Evolutionary conservation across 2,797 vertebrate species (phyloP).

Genomic region (Notolepis coatsorum): DNA sequence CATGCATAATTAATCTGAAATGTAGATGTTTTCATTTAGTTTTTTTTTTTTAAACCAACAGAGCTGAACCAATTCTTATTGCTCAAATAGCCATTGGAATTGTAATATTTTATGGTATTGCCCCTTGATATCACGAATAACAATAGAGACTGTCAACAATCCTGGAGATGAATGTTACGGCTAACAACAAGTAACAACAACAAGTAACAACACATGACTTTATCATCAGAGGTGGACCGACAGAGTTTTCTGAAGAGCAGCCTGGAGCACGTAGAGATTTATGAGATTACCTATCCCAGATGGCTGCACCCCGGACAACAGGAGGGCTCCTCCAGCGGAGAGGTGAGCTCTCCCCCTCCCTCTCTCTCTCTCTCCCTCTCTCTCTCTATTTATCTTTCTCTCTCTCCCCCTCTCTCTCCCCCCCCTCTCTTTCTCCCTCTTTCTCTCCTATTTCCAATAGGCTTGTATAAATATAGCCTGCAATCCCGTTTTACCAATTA

Average conservation of each 20-base stretch:
- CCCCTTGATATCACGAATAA: too few relatives aligned
- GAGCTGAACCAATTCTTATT: neutral
- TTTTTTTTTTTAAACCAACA: neutral
- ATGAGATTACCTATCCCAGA: slow-evolving; percentile 76
- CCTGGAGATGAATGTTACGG: too few relatives aligned
- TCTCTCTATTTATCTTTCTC: neutral
- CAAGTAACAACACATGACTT: neutral
- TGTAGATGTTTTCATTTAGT: too few relatives aligned
- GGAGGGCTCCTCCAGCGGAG: slow-evolving; percentile 58
- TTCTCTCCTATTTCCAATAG: too few relatives aligned
- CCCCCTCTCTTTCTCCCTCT: neutral
- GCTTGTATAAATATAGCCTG: too few relatives aligned
- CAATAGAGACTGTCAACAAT: neutral
- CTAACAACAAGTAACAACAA: too few relatives aligned
- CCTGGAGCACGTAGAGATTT: slow-evolving; percentile 63
- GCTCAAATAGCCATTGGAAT: too few relatives aligned
- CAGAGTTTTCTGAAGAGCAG: slow-evolving; percentile 44
- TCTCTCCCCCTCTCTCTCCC: neutral
- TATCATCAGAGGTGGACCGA: slow-evolving; percentile 41
- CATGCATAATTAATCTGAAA: neutral
- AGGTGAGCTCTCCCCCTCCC: slow-evolving; percentile 60
- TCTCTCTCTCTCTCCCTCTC: neutral
- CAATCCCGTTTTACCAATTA: too few relatives aligned
- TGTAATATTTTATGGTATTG: too few relatives aligned
- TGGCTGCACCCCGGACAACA: slow-evolving; percentile 75